A percentile compares a stretch with the other conserved stretches of the same genome.
Evolutionary conservation across 2,797 vertebrate genomes (phyloP).

Genomic region (Hozukius guyotensis): DNA sequence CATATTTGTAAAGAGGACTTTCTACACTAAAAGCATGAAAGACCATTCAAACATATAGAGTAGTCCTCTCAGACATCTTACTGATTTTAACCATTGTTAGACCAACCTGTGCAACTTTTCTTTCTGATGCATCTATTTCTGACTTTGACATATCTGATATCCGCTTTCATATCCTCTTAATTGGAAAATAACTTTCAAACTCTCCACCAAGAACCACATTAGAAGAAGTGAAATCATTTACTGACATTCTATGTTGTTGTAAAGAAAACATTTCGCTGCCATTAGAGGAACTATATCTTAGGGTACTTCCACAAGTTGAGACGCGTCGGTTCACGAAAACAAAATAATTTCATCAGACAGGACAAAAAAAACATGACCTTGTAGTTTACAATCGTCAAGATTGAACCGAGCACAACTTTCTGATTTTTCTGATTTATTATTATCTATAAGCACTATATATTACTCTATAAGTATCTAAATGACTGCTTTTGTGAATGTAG

Average conservation of each 20-base stretch:
- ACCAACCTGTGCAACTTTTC: not conserved
- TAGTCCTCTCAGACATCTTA: not conserved
- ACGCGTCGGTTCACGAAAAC: not conserved
- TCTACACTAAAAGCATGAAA: not conserved
- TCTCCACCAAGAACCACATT: not conserved
- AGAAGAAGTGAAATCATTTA: constrained; percentile 39
- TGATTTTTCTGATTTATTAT: not conserved
- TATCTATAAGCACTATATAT: not conserved
- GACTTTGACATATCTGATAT: constrained; percentile 1
- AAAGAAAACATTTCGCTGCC: not conserved
- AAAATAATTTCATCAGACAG: not conserved
- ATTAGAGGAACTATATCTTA: constrained; percentile 6
- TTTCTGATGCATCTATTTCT: not conserved
- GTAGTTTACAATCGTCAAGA: not conserved
- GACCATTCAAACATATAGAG: not conserved
- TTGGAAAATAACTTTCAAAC: constrained; percentile 7
- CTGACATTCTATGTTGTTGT: not conserved
- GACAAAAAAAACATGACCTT: not conserved
- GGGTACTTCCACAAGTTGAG: constrained; percentile 11
- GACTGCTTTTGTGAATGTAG: too few relatives aligned
- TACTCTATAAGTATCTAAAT: too few relatives aligned
- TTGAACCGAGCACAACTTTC: not conserved
- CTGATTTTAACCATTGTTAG: not conserved
- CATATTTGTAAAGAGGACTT: not conserved
- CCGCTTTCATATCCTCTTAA: constrained; percentile 41